Base-by-base conservation (phyloP, 64 coral and sea anemone genomes). In the Montipora cactus region DNA sequence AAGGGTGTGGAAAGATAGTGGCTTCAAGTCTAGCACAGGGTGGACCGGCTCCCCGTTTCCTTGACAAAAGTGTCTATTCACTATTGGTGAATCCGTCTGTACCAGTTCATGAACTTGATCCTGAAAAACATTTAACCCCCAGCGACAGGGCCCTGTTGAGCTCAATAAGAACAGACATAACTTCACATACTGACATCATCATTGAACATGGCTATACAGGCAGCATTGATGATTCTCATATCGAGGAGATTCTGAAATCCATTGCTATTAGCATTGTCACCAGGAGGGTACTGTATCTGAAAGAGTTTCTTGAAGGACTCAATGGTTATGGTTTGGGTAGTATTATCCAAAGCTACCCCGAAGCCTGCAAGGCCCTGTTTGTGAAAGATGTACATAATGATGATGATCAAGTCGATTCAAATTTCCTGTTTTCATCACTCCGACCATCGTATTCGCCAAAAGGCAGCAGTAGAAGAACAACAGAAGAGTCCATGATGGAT, bases 151-250 rank as follows among this genome's bases (percentile, higher is more conserved):
- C 4, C 1, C 74, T 93, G n/a, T 19, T 93, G 15, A 62, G 75
- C 9, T 37, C 28, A 18, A 44, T 80, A 18, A 77, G 73, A 86
- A 57, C 70, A 7, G 83, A 89, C 58, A 59, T 91, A 58, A 74
- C 13, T 22, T 44, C 79, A 50, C 66, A 91, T 47, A 58, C 67
- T 47, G 90, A 92, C 23, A 92, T 19, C 3, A 75, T 92, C 75
- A 51, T 83, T 73, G 87, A 90, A 62, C 50, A 91, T 90, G 93
- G 93, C 18, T 90, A 91, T 76, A 95, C 88, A 77, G 93, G 93
- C 12, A 28, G 49, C 44, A 78, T 95, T 37, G 22, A 78, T 10
- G 75, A 48, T n/a, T 76, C 72, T 57, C 89, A 87, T 58, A 59
- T 68, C 5, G 93, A 77, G 80, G 68, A 90, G 78, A 87, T 79